Evolutionary conservation across 2,888 invertebrate species (phyloP).

Genomic region (Pardosa pseudoannulata): DNA sequence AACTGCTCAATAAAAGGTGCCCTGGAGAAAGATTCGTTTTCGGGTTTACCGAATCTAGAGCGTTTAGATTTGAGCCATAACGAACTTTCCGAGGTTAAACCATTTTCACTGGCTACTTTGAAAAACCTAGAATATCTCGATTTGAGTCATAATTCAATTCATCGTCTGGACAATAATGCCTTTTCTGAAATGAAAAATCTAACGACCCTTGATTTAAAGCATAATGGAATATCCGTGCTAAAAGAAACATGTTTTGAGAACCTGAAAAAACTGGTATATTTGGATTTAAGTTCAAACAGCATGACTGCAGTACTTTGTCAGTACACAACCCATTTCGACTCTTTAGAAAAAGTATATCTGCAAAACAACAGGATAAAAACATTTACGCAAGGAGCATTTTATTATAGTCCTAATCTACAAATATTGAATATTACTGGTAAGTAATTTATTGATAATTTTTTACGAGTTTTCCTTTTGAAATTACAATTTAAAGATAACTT

Average conservation of each 20-base stretch:
- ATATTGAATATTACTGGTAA: not conserved
- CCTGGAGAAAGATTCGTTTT: not conserved
- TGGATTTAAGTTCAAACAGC: conserved; percentile 6
- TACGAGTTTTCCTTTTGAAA: too few relatives aligned
- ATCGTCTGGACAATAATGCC: not conserved
- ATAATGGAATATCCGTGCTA: not conserved
- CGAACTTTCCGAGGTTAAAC: not conserved
- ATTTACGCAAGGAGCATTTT: not conserved
- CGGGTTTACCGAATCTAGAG: not conserved
- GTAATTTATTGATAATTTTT: not conserved
- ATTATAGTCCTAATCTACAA: not conserved
- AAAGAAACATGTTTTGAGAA: not conserved
- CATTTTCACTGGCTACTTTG: not conserved
- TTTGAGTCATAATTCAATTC: not conserved
- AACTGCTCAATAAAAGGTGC: not conserved
- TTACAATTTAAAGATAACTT: too few relatives aligned
- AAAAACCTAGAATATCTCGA: not conserved
- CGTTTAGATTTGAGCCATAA: not conserved
- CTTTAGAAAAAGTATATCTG: not conserved
- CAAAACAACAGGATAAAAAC: not conserved
- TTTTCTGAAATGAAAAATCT: not conserved
- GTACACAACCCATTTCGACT: not conserved
- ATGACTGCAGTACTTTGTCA: not conserved
- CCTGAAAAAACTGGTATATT: not conserved
- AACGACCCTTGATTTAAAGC: not conserved